Evolutionary conservation across 2,797 vertebrate genomes (phyloP), one percentile per base, ranked within the genome.

Genomic region (Orestias chungarensis): DNA sequence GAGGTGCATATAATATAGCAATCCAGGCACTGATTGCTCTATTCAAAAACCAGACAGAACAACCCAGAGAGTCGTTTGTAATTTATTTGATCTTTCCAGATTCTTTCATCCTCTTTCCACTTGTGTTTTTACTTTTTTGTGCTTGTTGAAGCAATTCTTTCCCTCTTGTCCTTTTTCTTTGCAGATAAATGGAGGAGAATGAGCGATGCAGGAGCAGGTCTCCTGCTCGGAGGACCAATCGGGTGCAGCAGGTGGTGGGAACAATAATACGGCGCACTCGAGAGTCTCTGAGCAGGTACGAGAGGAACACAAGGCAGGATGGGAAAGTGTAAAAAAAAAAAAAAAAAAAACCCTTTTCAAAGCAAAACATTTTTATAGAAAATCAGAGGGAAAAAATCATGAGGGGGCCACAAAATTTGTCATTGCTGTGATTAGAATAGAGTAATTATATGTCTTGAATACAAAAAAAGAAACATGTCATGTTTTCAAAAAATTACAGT

Each of bases 161-260:
- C 12, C 66, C 57, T 79, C 3, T 75, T 49, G 38, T 40, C 35
- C 71, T 70, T 78, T 70, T 80, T 57, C 40, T 44, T 78, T 50
- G n/a, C 57, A 91, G 91, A 88, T 93, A 98, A 97, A 95, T 97
- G 92, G 92, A 93, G 87, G 92, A 93, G 86, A 94, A 96, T 83
- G 97, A 98, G 92, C 87, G 95, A 92, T 95, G 94, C 93, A 88
- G 95, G 93, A 96, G 95, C 91, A 93, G 96, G 87, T 95, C 95
- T 89, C 97, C 96, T 31, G 90, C 94, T 76, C 95, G 95, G 74
- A 95, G 96, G 93, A 91, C 96, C 75, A 95, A 94, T 71, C 92
- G 97, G 85, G 96, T 99, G 94, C 97, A 99, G 83, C 97, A 98
- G 88, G 96, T 99, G 94, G 97, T 99, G 88, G 96, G 96, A 42